Percentiles rank a stretch among this genome's conserved stretches.
Conservation (phyloP, 2,888 invertebrate genomes). For the Agriopis leucophaearia region DNA sequence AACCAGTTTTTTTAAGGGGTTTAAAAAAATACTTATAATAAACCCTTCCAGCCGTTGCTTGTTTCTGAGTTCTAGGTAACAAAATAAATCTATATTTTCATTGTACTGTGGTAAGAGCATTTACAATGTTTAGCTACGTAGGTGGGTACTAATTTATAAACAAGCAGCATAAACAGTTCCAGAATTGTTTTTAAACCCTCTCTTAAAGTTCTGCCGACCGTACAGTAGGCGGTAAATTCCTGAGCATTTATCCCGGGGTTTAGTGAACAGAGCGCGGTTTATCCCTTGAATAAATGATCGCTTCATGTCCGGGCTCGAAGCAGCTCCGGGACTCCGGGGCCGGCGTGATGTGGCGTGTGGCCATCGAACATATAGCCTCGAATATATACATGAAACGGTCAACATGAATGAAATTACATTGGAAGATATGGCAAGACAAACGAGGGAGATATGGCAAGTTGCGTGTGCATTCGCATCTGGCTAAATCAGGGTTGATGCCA, state of each 20-base stretch:
- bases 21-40: no score
- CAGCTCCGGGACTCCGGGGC: neutral
- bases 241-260: constrained; percentile 20
- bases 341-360: neutral
- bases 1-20: no score
- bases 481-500: no score
- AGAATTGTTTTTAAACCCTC: constrained; percentile 8
- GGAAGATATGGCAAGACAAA: no score
- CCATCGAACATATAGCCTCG: neutral
- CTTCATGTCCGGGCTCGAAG: constrained; percentile 11
- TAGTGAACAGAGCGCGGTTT: constrained; percentile 31
- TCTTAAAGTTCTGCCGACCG: neutral
- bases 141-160: neutral
- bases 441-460: no score
- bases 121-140: neutral
- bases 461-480: no score
- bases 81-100: no score
- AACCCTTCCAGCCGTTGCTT: no score
- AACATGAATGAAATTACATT: neutral
- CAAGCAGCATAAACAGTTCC: neutral
- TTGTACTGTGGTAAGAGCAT: no score
- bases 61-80: no score
- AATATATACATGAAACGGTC: neutral
- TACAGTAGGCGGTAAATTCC: constrained; percentile 14
- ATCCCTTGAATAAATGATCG: constrained; percentile 37